These are phyloP conservation scores for Aphelenchoides bicaudatus DNA, from an alignment of 2,888 invertebrate genomes.

Conservation along the genomic window DNA sequence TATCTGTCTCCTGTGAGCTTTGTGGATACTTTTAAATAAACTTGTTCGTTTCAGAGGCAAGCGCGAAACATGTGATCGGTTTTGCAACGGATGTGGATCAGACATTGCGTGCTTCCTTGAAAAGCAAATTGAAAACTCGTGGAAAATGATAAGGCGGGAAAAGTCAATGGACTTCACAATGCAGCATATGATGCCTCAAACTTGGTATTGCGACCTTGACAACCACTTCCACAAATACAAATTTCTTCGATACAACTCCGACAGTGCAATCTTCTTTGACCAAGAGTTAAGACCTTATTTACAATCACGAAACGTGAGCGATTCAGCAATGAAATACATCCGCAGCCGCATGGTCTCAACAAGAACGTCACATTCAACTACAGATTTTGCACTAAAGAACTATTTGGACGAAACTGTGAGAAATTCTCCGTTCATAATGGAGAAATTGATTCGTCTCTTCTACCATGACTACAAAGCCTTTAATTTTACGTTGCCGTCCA, in stretches of 20 bases:
- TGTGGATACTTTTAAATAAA: too few species aligned
- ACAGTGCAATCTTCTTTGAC: not conserved
- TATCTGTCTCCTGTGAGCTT: too few species aligned
- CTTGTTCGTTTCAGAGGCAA: too few species aligned
- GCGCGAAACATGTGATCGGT: too few species aligned
- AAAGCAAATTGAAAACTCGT: not conserved
- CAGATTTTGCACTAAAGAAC: not conserved
- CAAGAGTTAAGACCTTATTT: not conserved
- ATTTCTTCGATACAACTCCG: not conserved
- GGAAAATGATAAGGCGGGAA: not conserved
- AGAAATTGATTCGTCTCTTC: not conserved
- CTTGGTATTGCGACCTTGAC: constrained; percentile 3
- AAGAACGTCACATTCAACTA: not conserved
- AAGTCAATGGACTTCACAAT: not conserved
- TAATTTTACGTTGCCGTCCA: not conserved
- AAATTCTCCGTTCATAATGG: not conserved
- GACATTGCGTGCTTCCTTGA: constrained; percentile 12
- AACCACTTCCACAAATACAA: not conserved
- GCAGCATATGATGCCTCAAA: constrained; percentile 14
- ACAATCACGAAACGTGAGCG: not conserved
- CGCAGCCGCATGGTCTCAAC: not conserved
- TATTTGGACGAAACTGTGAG: not conserved
- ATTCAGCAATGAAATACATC: not conserved
- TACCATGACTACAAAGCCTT: constrained; percentile 3
- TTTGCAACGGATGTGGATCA: constrained; percentile 18